Percentiles rank a stretch among this genome's conserved stretches.
These are phyloP conservation scores for Nipponia nippon DNA, from an alignment of 2,113 vertebrate species.

Conservation along the genomic window DNA sequence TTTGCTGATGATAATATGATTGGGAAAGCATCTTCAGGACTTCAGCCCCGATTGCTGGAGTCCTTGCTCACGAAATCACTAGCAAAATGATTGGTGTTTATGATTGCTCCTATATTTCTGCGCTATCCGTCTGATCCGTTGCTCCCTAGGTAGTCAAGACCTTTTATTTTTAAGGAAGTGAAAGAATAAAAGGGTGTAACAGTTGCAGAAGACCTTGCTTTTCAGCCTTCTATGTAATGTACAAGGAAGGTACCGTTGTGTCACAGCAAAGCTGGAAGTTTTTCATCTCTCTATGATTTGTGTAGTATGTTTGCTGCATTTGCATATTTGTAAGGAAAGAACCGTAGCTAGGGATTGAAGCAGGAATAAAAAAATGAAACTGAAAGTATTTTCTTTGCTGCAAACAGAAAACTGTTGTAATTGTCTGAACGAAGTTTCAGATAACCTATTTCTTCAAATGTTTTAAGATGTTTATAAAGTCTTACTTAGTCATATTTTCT, in stretches of 20 bases:
- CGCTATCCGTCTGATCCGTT: neutral
- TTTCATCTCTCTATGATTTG: neutral
- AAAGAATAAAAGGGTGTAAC: neutral
- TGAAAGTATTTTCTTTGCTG: neutral
- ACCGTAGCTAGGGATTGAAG: neutral
- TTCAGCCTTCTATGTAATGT: neutral
- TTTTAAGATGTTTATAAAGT: neutral
- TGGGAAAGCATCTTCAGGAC: neutral
- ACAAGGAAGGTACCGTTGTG: neutral
- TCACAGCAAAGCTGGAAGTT: neutral
- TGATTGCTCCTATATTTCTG: neutral
- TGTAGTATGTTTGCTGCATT: neutral
- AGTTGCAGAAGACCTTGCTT: neutral
- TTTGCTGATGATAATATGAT: neutral
- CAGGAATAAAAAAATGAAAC: neutral
- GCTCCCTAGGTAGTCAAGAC: neutral
- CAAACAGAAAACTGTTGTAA: neutral
- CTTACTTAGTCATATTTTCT: neutral
- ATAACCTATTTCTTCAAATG: neutral
- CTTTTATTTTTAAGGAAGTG: neutral
- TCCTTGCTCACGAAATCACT: neutral
- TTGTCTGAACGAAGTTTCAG: neutral
- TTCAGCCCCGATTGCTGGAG: neutral
- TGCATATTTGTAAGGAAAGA: neutral
- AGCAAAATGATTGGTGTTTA: neutral